phyloP scores from a whole-genome alignment of 1,140 invertebrate species.

The Dryas iulia region DNA sequence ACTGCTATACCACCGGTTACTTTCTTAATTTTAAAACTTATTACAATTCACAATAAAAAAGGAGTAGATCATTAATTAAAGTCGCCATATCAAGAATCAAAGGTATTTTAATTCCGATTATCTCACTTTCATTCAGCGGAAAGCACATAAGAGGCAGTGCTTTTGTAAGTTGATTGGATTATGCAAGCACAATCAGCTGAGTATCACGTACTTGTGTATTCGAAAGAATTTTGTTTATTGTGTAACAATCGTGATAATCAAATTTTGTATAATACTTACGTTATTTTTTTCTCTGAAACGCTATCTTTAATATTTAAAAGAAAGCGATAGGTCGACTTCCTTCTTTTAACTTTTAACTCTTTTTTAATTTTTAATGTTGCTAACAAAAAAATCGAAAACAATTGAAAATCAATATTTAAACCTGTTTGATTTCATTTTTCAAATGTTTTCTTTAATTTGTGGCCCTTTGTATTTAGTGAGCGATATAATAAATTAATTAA shows the following conservation, averaged over 20 bases:
- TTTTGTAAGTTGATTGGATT: conserved; percentile 17
- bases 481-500: no score
- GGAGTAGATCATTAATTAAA: background rate
- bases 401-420: no score
- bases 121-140: conserved; percentile 10
- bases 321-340: no score
- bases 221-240: conserved; percentile 1
- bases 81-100: background rate
- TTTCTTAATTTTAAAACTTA: background rate
- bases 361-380: no score
- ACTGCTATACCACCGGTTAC: background rate
- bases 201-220: background rate
- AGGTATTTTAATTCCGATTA: conserved; percentile 5
- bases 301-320: no score
- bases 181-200: conserved; percentile 11
- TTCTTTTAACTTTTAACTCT: no score
- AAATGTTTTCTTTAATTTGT: no score
- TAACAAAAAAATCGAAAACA: no score
- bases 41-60: background rate
- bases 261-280: background rate
- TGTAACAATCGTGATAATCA: conserved; percentile 5
- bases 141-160: conserved; percentile 8
- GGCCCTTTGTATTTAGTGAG: no score
- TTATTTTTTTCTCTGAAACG: background rate
- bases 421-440: no score